Conservation (phyloP, 2,888 invertebrate genomes). For the Drosophila borborema region DNA sequence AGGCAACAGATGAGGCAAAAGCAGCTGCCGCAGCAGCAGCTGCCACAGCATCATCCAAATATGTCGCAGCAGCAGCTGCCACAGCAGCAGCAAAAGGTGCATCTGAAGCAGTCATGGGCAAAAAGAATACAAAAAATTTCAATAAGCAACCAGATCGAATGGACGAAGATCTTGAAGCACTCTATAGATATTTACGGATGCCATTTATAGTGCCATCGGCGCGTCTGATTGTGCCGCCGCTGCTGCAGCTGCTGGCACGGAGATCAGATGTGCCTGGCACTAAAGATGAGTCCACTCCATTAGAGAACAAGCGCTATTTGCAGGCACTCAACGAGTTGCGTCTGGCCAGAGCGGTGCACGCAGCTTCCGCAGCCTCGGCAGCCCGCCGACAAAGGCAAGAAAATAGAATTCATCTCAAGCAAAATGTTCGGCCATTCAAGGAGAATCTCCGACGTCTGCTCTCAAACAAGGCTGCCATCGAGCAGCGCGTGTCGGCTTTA, state of each 20-base stretch:
- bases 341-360: constrained; percentile 29
- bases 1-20: accelerated
- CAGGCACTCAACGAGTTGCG: constrained; percentile 30
- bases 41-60: not conserved
- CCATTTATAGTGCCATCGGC: constrained; percentile 5
- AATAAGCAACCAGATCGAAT: too few relatives aligned
- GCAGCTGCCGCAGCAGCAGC: not conserved
- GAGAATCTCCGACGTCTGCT: constrained; percentile 31
- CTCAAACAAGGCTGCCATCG: constrained; percentile 50
- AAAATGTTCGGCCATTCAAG: constrained; percentile 28
- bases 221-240: constrained; percentile 16
- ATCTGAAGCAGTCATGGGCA: not conserved
- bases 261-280: not conserved
- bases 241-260: constrained; percentile 10
- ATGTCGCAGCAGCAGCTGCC: not conserved
- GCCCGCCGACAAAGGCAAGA: not conserved
- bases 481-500: constrained; percentile 16
- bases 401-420: not conserved
- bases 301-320: not conserved
- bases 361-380: constrained; percentile 13
- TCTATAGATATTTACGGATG: not conserved
- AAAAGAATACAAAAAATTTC: not conserved
- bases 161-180: not conserved
- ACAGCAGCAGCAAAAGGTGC: not conserved
- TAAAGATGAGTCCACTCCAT: accelerated